Percentiles rank a stretch among this genome's conserved stretches.
Conservation (phyloP, 2,113 vertebrate species). For the Protobothrops flavoviridis region DNA sequence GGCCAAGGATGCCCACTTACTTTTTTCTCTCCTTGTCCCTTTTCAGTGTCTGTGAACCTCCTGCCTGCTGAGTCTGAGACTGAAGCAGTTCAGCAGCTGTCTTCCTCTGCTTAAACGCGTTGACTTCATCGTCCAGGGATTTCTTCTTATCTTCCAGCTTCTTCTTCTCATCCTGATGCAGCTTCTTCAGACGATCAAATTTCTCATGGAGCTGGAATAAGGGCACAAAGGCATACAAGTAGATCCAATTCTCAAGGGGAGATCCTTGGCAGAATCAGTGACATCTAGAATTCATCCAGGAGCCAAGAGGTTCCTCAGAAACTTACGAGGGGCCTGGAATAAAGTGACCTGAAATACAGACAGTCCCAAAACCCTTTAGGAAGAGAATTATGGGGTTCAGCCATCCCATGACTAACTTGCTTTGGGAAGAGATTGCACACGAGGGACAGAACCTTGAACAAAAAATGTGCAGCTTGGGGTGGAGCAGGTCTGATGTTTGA, state of each 20-base stretch:
- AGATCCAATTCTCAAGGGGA: neutral
- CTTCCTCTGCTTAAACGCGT: slow-evolving; percentile 96
- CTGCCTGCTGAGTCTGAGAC: slow-evolving; percentile 93
- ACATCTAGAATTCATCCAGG: neutral
- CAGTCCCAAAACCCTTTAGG: neutral
- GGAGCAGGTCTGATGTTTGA: neutral
- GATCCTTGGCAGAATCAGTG: neutral
- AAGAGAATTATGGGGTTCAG: too few relatives aligned
- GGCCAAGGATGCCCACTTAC: slow-evolving; percentile 77
- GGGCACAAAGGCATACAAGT: rapidly evolving
- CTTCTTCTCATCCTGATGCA: slow-evolving; percentile 98
- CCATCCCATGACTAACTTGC: neutral
- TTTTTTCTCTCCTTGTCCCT: slow-evolving; percentile 99
- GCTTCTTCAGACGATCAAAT: slow-evolving; percentile 96
- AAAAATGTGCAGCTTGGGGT: neutral
- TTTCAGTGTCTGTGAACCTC: slow-evolving; percentile 96
- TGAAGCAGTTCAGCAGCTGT: slow-evolving; percentile 92
- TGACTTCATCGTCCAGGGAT: slow-evolving; percentile 90
- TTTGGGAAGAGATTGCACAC: neutral
- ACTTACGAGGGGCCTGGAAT: neutral
- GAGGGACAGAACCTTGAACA: neutral
- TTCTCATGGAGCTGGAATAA: slow-evolving; percentile 89
- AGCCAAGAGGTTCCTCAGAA: neutral
- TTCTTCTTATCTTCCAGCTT: slow-evolving; percentile 98
- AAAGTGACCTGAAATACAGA: neutral